Evolutionary conservation across 2,888 invertebrate genomes (phyloP).

Genomic region (Serrognathus titanus): DNA sequence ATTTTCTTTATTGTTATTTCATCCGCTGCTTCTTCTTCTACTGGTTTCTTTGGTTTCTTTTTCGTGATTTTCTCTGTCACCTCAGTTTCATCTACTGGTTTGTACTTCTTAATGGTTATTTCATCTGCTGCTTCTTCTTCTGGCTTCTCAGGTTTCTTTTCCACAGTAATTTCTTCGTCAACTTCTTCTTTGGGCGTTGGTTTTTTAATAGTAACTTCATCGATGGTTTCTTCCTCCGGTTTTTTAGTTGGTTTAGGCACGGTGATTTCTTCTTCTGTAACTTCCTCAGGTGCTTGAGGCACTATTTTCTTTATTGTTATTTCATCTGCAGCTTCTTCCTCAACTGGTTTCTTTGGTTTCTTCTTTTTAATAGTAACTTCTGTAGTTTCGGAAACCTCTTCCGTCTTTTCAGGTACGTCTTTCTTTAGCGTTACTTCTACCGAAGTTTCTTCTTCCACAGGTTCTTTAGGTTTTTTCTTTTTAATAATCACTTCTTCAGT

Average conservation of each 20-base stretch:
- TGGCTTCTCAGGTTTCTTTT: slow-evolving; percentile 21
- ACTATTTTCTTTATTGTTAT: slow-evolving; percentile 43
- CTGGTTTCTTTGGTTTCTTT: slow-evolving; percentile 32
- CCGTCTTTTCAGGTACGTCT: slow-evolving; percentile 14
- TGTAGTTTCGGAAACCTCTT: slow-evolving; percentile 32
- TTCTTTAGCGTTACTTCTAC: slow-evolving; percentile 31
- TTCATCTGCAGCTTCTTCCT: slow-evolving; percentile 50
- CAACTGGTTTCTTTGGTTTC: slow-evolving; percentile 32
- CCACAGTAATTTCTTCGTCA: slow-evolving; percentile 39
- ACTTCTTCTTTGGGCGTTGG: slow-evolving; percentile 49
- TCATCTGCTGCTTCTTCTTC: slow-evolving; percentile 35
- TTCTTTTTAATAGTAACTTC: slow-evolving; percentile 34
- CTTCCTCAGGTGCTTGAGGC: slow-evolving; percentile 33
- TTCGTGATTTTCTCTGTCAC: slow-evolving; percentile 57
- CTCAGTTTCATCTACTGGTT: slow-evolving; percentile 51
- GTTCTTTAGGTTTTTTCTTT: slow-evolving; percentile 30
- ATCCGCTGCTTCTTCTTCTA: slow-evolving; percentile 42
- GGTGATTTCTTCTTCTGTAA: slow-evolving; percentile 23
- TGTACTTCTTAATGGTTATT: slow-evolving; percentile 48
- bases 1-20: slow-evolving; percentile 50
- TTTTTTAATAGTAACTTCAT: slow-evolving; percentile 51
- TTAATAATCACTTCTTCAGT: slow-evolving; percentile 29
- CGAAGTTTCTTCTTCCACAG: slow-evolving; percentile 15
- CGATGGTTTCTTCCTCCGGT: slow-evolving; percentile 37
- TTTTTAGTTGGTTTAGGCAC: slow-evolving; percentile 23